Conservation (phyloP, 2,797 vertebrate genomes). For the Spondyliosoma cantharus region DNA sequence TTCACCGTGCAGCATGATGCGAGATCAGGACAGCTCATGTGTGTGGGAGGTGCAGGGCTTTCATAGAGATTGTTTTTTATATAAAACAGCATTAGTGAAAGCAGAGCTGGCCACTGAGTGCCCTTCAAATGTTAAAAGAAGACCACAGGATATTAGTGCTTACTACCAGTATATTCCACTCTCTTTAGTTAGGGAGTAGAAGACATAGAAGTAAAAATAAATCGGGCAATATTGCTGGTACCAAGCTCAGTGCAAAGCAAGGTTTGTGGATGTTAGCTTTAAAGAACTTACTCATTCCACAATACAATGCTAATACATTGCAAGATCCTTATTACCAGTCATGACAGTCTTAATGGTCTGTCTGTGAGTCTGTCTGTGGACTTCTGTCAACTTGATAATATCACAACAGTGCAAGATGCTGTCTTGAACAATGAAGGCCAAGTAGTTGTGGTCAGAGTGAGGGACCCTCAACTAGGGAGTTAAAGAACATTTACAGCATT, state of each 20-base stretch:
- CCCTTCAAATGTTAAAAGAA: constrained; percentile 80
- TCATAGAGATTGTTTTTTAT: constrained; percentile 80
- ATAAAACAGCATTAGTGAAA: constrained; percentile 81
- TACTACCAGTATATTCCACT: constrained; percentile 73
- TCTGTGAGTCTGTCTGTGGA: too few relatives aligned
- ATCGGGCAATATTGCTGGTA: constrained; percentile 6
- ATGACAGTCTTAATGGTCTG: too few relatives aligned
- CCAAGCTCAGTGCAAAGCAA: not conserved
- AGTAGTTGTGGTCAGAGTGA: too few relatives aligned
- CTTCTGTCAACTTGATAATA: too few relatives aligned
- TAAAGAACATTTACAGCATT: too few relatives aligned
- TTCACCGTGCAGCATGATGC: constrained; percentile 54
- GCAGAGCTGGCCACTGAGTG: constrained; percentile 77
- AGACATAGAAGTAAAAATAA: constrained; percentile 50
- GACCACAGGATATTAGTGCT: constrained; percentile 55
- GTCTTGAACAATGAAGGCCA: too few relatives aligned
- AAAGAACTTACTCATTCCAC: not conserved
- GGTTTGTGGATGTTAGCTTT: not conserved
- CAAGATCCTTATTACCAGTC: not conserved
- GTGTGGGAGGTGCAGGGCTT: constrained; percentile 78
- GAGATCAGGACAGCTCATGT: constrained; percentile 66
- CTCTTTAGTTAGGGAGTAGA: constrained; percentile 54
- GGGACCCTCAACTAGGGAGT: too few relatives aligned
- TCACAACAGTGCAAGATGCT: too few relatives aligned
- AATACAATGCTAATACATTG: not conserved